A percentile compares a stretch with the other conserved stretches of the same genome.
phyloP scores from a whole-genome alignment of 2,888 invertebrate genomes.

The Pseudoips prasinana region DNA sequence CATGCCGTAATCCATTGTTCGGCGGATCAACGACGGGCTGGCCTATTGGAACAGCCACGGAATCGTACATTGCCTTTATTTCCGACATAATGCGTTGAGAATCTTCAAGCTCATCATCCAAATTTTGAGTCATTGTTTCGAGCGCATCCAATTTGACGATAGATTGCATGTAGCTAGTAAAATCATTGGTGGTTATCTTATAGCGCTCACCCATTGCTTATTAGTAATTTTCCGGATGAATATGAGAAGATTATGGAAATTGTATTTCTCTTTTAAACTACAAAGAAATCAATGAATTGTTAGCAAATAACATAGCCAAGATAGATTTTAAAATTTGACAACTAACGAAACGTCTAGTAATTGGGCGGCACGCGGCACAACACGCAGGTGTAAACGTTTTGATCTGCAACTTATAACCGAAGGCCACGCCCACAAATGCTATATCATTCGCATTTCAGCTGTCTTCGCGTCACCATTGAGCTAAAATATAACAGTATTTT shows the following conservation, averaged over 20 bases:
- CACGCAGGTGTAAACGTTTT: background rate
- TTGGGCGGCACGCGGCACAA: too few relatives aligned
- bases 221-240: too few relatives aligned
- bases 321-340: slow-evolving; percentile 4
- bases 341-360: too few relatives aligned
- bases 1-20: slow-evolving; percentile 40
- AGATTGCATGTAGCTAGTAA: slow-evolving; percentile 54
- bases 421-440: background rate
- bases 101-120: slow-evolving; percentile 60
- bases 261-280: too few relatives aligned
- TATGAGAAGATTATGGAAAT: too few relatives aligned
- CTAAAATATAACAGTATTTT: background rate
- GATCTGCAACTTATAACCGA: slow-evolving; percentile 21
- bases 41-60: slow-evolving; percentile 32
- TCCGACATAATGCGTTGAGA: slow-evolving; percentile 62
- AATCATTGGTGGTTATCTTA: slow-evolving; percentile 40
- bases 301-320: too few relatives aligned
- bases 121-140: slow-evolving; percentile 58
- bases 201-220: slow-evolving; percentile 26
- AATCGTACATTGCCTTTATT: slow-evolving; percentile 55
- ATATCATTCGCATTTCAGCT: background rate
- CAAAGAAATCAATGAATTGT: too few relatives aligned
- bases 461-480: background rate
- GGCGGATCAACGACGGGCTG: slow-evolving; percentile 12
- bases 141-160: slow-evolving; percentile 56